These are phyloP conservation scores for Oreochromis spilurus DNA, from an alignment of 2,113 vertebrate species.

Conservation along the genomic window DNA sequence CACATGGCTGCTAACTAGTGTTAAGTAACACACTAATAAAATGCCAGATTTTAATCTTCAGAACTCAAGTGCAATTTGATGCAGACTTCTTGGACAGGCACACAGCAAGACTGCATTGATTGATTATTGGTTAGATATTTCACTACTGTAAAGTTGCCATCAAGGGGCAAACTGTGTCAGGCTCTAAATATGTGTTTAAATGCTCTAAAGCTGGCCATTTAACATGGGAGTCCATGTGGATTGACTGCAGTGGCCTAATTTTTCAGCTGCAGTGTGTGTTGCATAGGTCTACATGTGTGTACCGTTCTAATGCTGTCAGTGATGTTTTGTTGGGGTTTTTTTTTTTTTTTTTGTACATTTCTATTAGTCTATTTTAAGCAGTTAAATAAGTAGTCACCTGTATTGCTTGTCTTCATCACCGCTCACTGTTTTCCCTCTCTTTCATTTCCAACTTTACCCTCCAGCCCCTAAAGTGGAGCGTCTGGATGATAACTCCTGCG, in stretches of 20 bases:
- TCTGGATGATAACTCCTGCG: conserved; percentile 86
- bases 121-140: background rate
- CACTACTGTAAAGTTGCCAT: background rate
- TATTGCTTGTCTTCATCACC: background rate
- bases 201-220: background rate
- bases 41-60: background rate
- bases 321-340: background rate
- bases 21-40: background rate
- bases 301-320: background rate
- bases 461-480: conserved; percentile 89
- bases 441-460: background rate
- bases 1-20: background rate
- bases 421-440: background rate
- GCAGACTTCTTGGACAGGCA: background rate
- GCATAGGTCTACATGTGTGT: background rate
- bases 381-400: background rate
- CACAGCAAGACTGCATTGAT: background rate
- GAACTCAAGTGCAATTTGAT: background rate
- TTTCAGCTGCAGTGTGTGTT: background rate
- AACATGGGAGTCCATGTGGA: background rate
- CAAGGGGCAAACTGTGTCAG: background rate
- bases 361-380: background rate
- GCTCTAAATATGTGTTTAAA: background rate
- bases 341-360: background rate
- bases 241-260: background rate